Conservation (phyloP, 2,113 vertebrate species). For the Sinocyclocheilus maitianheensis region DNA sequence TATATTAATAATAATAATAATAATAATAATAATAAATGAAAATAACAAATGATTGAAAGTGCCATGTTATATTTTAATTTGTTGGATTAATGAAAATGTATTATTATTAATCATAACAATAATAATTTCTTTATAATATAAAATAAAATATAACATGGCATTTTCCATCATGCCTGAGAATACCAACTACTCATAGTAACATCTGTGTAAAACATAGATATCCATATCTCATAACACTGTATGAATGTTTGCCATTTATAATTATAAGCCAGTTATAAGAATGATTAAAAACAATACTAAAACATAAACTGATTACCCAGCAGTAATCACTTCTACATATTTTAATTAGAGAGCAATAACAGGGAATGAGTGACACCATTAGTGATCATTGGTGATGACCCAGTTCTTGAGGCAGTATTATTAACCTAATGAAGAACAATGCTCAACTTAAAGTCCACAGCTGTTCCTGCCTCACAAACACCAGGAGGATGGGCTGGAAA, state of each 20-base stretch:
- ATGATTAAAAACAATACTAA: not conserved
- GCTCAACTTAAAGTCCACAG: not conserved
- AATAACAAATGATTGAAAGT: too few relatives aligned
- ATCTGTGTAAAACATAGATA: too few relatives aligned
- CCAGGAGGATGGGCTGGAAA: constrained; percentile 3
- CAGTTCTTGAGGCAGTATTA: constrained; percentile 16
- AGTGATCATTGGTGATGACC: not conserved
- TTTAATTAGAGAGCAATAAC: constrained; percentile 12
- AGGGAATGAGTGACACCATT: constrained; percentile 6
- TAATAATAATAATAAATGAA: too few relatives aligned
- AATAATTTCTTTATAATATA: too few relatives aligned
- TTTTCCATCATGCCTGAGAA: too few relatives aligned
- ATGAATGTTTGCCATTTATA: not conserved
- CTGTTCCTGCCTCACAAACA: not conserved
- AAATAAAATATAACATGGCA: too few relatives aligned
- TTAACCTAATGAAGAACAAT: constrained; percentile 18
- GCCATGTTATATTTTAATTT: too few relatives aligned
- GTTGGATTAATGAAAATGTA: too few relatives aligned
- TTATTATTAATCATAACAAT: too few relatives aligned
- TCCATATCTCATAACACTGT: not conserved
- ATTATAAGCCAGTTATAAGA: not conserved
- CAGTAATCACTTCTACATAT: not conserved
- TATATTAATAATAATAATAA: too few relatives aligned
- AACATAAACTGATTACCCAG: not conserved
- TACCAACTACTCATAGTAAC: too few relatives aligned